Evolutionary conservation across 2,113 vertebrate genomes (phyloP), one percentile per base, ranked within the genome.

Genomic region (Chloebia gouldiae): DNA sequence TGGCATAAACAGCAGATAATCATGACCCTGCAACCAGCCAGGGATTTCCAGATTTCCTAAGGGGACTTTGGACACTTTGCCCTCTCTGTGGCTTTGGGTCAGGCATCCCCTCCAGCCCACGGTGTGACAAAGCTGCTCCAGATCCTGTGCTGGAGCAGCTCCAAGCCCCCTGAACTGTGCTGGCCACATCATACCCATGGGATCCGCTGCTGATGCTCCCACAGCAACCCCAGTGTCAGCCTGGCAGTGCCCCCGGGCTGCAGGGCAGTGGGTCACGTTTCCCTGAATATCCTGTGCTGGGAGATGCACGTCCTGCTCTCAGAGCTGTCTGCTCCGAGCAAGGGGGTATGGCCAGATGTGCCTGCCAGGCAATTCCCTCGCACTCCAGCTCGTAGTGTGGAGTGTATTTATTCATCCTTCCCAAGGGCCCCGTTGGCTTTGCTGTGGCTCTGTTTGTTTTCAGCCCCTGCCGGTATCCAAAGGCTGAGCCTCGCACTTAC

Each of bases 401-500:
- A 92, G 82, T 11, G 68, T 9, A 57, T 56, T 94, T 93, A 60
- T 92, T 96, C 79, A 94, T 86, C 93, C 57, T 37, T 71, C 92
- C 95, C 93, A 57, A 83, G 71, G 93, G 90, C 90, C 83, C 44
- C 13, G 15, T 40, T 91, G 94, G 88, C 79, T 93, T 39, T 83
- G 87, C 50, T 6, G 19, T 15, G 53, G 88, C 37, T 70, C 31
- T 87, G 68, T 57, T 70, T 92, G 87, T 93, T 93, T 93, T 57
- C 65, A 57, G 77, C 27, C 54, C 76, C 68, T 69, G 84, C 45
- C 51, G 21, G 57, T 79, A 77, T 59, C 95, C 92, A 83, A 79
- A 1, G 57, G 90, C 73, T 27, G 19, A 81, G 93, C 56, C 35
- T 69, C 22, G 7, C 64, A 84, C 99, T 98, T 96, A 99, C 99